Base-by-base conservation (phyloP, 2,888 invertebrate genomes). In the Volucella inanis region DNA sequence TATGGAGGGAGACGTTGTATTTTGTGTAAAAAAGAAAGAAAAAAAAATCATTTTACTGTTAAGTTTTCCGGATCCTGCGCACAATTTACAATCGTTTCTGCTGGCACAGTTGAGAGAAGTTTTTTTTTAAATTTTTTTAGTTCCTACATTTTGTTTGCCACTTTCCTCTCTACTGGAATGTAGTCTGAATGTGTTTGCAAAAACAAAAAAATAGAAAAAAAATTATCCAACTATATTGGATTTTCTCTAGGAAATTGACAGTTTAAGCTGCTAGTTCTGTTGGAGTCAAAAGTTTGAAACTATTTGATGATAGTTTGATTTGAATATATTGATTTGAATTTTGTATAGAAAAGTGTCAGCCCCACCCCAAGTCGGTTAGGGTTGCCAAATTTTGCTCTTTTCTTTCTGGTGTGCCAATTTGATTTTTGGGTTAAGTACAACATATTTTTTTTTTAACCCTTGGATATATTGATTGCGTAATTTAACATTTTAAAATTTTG, bases 321-420 rank as follows among this genome's bases (percentile, higher is more conserved):
- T n/a, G n/a, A n/a, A n/a, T n/a, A 62, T 22, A 38, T 54, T 61
- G 11, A n/a, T 52, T 72, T 18, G 11, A 10, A 6, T 47, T 31
- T 76, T 41, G 65, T 52, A 41, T 64, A 65, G 47, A 59, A 64
- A 45, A 31, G 52, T 68, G 18, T 61, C 67, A 71, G 84, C 84
- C 80, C 84, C 84, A 84, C 84, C 84, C 80, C 80, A 61, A 50
- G 39, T 55, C 18, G 11, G 12, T 8, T 50, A 84, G 80, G 61
- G 84, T 84, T 84, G 84, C 80, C 84, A 84, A 75, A 52, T 52
- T 74, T 31, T 52, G 22, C 45, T 11, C 59, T 65, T 39, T 41
- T 41, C 41, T 38, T 38, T 59, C 41, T 11, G 45, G 11, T 45
- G 45, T 6, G 45, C n/a, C n/a, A n/a, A n/a, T 45, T 45, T 45